Evolutionary conservation across 2,888 invertebrate genomes (phyloP).

Genomic region (Agrotis ipsilon): DNA sequence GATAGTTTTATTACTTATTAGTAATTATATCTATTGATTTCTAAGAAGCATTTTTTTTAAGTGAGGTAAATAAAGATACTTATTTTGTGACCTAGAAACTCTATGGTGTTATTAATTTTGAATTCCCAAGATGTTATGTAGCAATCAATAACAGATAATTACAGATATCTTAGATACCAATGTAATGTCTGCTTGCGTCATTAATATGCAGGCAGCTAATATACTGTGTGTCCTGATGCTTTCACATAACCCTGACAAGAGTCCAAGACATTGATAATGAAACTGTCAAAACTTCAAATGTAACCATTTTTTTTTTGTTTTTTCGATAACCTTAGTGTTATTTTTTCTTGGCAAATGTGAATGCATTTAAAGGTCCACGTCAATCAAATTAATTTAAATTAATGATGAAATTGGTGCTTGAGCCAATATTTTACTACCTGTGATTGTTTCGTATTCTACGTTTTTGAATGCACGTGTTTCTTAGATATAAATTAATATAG

Average conservation of each 20-base stretch:
- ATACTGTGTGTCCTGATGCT: neutral
- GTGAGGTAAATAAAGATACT: neutral
- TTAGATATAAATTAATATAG: neutral
- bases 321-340: constrained; percentile 2
- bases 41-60: neutral
- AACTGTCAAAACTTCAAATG: constrained; percentile 22
- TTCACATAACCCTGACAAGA: constrained; percentile 32
- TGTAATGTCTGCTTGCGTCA: no score
- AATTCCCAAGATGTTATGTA: neutral
- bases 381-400: neutral
- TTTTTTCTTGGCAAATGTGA: constrained; percentile 6
- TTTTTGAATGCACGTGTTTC: neutral
- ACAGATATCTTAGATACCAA: neutral
- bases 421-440: neutral
- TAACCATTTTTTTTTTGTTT: no score
- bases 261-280: constrained; percentile 24
- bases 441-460: neutral
- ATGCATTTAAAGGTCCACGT: constrained; percentile 4
- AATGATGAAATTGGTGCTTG: neutral
- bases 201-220: no score
- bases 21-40: neutral
- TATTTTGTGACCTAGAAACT: neutral
- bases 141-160: neutral
- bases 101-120: neutral
- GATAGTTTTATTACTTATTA: neutral